Evolutionary conservation across 2,888 invertebrate genomes (phyloP).

Genomic region (Nomada ruficornis): DNA sequence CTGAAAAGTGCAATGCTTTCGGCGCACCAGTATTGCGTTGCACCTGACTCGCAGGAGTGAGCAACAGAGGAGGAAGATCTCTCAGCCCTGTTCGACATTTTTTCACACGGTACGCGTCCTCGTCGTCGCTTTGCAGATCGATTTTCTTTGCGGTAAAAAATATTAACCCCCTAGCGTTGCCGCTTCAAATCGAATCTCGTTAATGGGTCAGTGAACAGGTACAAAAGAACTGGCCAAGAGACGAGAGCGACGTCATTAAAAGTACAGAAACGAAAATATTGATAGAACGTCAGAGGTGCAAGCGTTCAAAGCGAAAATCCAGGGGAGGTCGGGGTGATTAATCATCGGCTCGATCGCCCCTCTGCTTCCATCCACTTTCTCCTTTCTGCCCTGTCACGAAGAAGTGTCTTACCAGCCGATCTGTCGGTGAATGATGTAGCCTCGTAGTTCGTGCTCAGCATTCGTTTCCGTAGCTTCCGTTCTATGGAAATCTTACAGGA

Average conservation of each 20-base stretch:
- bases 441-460: constrained; percentile 68
- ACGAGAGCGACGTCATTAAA: background rate
- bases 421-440: constrained; percentile 68
- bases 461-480: constrained; percentile 56
- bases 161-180: too few relatives aligned
- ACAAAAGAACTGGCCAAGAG: background rate
- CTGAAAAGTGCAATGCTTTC: background rate
- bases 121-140: too few relatives aligned
- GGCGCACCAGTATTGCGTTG: background rate
- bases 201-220: background rate
- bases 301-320: constrained; percentile 60
- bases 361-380: constrained; percentile 3
- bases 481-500: constrained; percentile 38
- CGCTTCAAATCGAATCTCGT: too few relatives aligned
- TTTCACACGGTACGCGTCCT: too few relatives aligned
- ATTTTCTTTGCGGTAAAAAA: too few relatives aligned
- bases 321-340: constrained; percentile 61
- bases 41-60: too few relatives aligned
- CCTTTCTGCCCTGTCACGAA: constrained; percentile 1
- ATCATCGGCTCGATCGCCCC: constrained; percentile 51
- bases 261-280: background rate
- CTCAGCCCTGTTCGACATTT: too few relatives aligned
- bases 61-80: background rate
- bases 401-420: constrained; percentile 66
- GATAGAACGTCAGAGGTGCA: constrained; percentile 11